Evolutionary conservation across 2,888 invertebrate genomes (phyloP).

Genomic region (Heliconius hortense): DNA sequence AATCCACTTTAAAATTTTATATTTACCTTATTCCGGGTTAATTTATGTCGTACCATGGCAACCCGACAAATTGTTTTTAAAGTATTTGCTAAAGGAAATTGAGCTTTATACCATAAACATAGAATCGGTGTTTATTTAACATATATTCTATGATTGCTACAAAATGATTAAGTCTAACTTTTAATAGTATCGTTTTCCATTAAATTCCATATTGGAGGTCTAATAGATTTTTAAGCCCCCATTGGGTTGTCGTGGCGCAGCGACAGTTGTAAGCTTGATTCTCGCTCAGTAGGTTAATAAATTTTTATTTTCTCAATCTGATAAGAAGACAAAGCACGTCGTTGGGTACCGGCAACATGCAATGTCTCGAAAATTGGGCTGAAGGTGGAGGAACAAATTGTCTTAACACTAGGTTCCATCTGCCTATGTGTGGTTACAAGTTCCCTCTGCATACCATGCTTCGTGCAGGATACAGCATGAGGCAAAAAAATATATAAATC

Average conservation of each 20-base stretch:
- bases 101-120: neutral
- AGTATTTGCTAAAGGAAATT: neutral
- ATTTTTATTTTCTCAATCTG: no score
- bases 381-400: no score
- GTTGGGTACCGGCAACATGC: no score
- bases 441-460: no score
- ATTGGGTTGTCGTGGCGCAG: neutral
- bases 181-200: constrained; percentile 25
- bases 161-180: constrained; percentile 22
- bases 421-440: no score
- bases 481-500: neutral
- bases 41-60: constrained; percentile 16
- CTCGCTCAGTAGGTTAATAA: neutral
- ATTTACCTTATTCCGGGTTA: constrained; percentile 19
- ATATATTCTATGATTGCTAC: constrained; percentile 13
- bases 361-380: no score
- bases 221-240: constrained; percentile 12
- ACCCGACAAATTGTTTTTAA: constrained; percentile 20
- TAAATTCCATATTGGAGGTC: constrained; percentile 22
- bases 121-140: neutral
- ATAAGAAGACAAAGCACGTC: no score
- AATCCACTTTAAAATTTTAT: constrained; percentile 22
- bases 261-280: neutral
- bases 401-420: no score
- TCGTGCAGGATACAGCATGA: no score